These are phyloP conservation scores for Megamerina dolium DNA, from an alignment of 2,888 invertebrate genomes.

Conservation along the genomic window DNA sequence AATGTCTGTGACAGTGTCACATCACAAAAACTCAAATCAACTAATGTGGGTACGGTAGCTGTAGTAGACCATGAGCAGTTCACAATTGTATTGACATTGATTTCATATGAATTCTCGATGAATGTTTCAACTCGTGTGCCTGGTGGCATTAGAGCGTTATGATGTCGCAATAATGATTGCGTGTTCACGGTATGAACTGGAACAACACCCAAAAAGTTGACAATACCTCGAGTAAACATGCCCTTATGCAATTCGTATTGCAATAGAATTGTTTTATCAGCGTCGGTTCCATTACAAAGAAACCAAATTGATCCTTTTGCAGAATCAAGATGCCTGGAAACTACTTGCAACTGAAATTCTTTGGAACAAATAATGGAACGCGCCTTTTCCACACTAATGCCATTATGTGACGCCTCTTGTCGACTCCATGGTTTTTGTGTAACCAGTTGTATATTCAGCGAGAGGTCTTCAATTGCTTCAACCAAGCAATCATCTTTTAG, in stretches of 20 bases:
- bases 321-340: too few species aligned
- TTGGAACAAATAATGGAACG: conserved; percentile 34
- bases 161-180: conserved; percentile 26
- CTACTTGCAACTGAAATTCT: conserved; percentile 28
- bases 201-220: conserved; percentile 34
- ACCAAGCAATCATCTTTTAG: conserved; percentile 43
- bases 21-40: conserved; percentile 38
- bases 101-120: conserved; percentile 39
- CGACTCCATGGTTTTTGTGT: conserved; percentile 35
- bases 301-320: conserved; percentile 51
- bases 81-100: conserved; percentile 35
- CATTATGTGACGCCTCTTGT: conserved; percentile 41
- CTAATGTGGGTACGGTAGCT: conserved; percentile 27
- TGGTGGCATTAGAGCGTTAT: conserved; percentile 22
- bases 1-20: conserved; percentile 39
- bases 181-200: conserved; percentile 29
- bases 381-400: conserved; percentile 30
- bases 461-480: conserved; percentile 38
- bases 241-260: conserved; percentile 33
- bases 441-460: conserved; percentile 29
- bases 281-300: conserved; percentile 58
- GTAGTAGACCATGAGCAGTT: conserved; percentile 36
- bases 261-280: conserved; percentile 45
- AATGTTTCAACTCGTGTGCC: conserved; percentile 24
- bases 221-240: conserved; percentile 36